Percentiles rank a stretch among this genome's conserved stretches.
Evolutionary conservation across 2,113 vertebrate genomes (phyloP).

Genomic region (Harpagus bidentatus): DNA sequence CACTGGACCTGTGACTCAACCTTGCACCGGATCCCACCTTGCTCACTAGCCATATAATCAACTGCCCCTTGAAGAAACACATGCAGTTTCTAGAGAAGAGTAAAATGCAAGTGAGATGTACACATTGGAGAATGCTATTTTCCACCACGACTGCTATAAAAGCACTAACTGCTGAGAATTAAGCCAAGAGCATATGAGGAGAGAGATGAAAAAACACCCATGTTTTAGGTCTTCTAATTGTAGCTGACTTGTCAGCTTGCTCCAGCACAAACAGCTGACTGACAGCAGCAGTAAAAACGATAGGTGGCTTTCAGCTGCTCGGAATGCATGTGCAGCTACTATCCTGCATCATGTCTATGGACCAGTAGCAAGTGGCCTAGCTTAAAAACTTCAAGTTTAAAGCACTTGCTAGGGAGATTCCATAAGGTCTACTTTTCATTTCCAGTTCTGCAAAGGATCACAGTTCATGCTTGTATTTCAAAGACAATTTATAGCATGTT

Average conservation of each 20-base stretch:
- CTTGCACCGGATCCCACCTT: background rate
- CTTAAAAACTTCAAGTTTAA: background rate
- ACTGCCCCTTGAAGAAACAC: background rate
- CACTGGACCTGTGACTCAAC: background rate
- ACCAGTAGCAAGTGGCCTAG: background rate
- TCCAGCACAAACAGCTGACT: background rate
- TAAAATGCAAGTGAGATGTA: background rate
- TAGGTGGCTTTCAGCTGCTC: background rate
- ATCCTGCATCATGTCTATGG: rapidly evolving
- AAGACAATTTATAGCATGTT: background rate
- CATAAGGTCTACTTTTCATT: background rate
- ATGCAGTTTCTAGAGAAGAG: background rate
- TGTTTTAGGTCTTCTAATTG: background rate
- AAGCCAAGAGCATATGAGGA: background rate
- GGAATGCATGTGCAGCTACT: background rate
- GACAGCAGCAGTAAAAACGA: background rate
- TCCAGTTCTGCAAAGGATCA: background rate
- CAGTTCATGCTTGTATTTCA: background rate
- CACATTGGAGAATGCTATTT: background rate
- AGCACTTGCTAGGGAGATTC: background rate
- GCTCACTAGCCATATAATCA: background rate
- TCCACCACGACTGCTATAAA: background rate
- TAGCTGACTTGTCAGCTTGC: background rate
- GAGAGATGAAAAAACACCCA: background rate
- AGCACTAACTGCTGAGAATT: background rate